Evolutionary conservation across 2,888 invertebrate species (phyloP).

Genomic region (Punctoribates punctum): DNA sequence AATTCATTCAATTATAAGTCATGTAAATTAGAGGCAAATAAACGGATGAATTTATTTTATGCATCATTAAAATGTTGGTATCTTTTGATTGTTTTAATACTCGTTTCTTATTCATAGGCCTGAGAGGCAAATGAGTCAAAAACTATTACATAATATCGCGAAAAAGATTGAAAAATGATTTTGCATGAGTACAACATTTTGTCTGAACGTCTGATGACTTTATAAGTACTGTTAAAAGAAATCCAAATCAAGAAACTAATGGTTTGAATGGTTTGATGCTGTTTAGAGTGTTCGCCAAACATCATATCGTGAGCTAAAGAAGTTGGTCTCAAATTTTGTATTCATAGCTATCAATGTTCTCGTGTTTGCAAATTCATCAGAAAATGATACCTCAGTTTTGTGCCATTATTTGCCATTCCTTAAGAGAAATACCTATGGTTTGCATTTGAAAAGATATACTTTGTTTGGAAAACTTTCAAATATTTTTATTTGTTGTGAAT

Average conservation of each 20-base stretch:
- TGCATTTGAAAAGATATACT: constrained; percentile 11
- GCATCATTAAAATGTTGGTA: constrained; percentile 16
- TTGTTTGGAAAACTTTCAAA: neutral
- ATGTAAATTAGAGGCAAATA: constrained; percentile 13
- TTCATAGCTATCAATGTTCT: neutral
- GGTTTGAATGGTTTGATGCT: constrained; percentile 20
- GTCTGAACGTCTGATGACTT: constrained; percentile 23
- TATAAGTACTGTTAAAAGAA: constrained; percentile 24
- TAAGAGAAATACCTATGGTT: neutral
- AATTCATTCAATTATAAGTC: constrained; percentile 17
- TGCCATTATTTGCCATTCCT: no score
- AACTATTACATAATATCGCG: neutral
- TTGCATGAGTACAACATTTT: neutral
- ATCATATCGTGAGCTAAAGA: constrained; percentile 23
- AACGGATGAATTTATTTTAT: constrained; percentile 10
- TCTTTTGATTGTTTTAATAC: constrained; percentile 24
- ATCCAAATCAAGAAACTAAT: constrained; percentile 1
- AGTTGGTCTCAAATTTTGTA: constrained; percentile 13
- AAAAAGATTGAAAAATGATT: neutral
- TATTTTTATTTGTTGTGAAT: constrained; percentile 8
- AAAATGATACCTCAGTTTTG: neutral
- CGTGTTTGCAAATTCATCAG: neutral
- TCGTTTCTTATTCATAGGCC: neutral
- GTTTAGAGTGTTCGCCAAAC: neutral
- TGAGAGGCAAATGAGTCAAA: neutral